Conservation (phyloP, 2,113 vertebrate genomes). For the Lasiurus borealis region DNA sequence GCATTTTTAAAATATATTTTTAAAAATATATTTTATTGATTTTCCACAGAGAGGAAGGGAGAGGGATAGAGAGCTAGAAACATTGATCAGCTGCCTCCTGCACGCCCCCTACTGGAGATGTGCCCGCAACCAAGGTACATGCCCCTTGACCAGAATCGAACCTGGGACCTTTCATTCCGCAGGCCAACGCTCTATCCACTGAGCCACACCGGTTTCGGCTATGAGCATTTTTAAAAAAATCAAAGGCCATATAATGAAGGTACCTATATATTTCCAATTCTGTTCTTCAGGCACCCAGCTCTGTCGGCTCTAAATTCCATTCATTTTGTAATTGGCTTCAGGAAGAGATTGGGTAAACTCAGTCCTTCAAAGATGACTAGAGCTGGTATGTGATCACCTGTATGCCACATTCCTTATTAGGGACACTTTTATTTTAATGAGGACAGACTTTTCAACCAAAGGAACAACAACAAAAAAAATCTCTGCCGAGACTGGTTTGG, state of each 20-base stretch:
- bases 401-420: not conserved
- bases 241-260: not conserved
- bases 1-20: not conserved
- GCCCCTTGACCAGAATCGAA: too few relatives aligned
- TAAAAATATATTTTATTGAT: too few relatives aligned
- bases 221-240: not conserved
- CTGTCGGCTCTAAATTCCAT: not conserved
- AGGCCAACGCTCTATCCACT: too few relatives aligned
- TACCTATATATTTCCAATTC: not conserved
- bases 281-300: not conserved
- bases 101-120: too few relatives aligned
- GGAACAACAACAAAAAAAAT: not conserved
- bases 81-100: too few relatives aligned
- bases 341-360: not conserved
- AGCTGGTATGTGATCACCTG: not conserved
- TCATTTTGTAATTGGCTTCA: not conserved
- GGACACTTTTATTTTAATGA: not conserved
- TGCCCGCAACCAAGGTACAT: too few relatives aligned
- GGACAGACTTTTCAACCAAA: not conserved
- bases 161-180: too few relatives aligned
- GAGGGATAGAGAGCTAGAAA: too few relatives aligned
- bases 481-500: too few relatives aligned
- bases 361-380: conserved; percentile 2
- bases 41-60: too few relatives aligned
- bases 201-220: not conserved